Conservation (phyloP, 2,888 invertebrate species). For the Plagodis dolabraria region DNA sequence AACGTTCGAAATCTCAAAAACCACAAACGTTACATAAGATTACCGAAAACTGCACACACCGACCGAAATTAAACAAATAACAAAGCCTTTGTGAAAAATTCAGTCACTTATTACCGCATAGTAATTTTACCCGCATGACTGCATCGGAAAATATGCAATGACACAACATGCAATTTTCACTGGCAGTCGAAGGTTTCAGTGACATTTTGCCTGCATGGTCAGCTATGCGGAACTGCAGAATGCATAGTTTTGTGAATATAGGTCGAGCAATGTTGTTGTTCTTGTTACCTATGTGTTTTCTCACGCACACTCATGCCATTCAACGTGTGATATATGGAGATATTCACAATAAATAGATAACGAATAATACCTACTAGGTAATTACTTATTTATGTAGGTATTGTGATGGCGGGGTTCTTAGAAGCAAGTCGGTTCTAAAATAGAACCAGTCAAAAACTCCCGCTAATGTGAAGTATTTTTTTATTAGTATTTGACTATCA, state of each 20-base stretch:
- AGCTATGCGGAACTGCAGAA: slow-evolving; percentile 27
- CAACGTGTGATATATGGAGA: background rate
- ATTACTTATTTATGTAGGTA: background rate
- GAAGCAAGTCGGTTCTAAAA: no score
- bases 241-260: slow-evolving; percentile 13
- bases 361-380: background rate
- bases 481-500: no score
- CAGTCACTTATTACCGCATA: slow-evolving; percentile 19
- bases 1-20: no score
- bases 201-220: slow-evolving; percentile 29
- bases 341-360: no score
- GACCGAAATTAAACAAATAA: no score
- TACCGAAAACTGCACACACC: no score
- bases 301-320: slow-evolving; percentile 6
- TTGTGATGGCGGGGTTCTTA: no score
- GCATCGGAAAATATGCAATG: slow-evolving; percentile 38
- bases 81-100: background rate
- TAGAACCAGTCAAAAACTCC: no score
- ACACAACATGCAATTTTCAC: slow-evolving; percentile 41
- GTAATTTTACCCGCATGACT: slow-evolving; percentile 38
- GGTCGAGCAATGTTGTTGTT: slow-evolving; percentile 18
- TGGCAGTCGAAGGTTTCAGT: slow-evolving; percentile 32
- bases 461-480: no score
- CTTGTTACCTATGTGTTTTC: slow-evolving; percentile 7
- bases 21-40: no score